Conservation (phyloP, 2,113 vertebrate genomes). For the Amphiprion percula region DNA sequence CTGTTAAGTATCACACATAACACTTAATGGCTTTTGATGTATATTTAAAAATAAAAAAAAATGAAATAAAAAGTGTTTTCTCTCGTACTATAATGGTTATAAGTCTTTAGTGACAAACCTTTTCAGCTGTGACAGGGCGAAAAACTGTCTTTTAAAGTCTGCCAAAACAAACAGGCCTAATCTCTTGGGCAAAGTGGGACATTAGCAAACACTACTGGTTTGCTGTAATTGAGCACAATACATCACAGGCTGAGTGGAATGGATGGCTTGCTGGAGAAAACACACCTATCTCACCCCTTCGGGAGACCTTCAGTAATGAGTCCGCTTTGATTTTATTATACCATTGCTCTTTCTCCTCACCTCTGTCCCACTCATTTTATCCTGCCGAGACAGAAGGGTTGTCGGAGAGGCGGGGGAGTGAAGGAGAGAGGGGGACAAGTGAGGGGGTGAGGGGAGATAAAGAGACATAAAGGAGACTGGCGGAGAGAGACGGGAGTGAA, state of each 20-base stretch:
- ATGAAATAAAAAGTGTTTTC: neutral
- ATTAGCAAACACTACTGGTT: slow-evolving; percentile 32
- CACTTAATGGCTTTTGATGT: no score
- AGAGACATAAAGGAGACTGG: neutral
- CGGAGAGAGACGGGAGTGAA: no score
- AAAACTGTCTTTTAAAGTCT: neutral
- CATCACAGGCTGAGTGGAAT: slow-evolving; percentile 31
- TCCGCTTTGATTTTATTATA: slow-evolving; percentile 50
- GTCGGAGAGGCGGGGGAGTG: neutral
- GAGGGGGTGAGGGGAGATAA: neutral
- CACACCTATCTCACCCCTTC: slow-evolving; percentile 47
- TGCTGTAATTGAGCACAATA: slow-evolving; percentile 32
- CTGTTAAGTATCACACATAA: no score
- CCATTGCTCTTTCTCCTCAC: slow-evolving; percentile 43
- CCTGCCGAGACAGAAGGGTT: slow-evolving; percentile 22
- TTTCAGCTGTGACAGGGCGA: neutral
- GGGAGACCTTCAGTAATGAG: slow-evolving; percentile 60
- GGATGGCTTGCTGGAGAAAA: slow-evolving; percentile 44
- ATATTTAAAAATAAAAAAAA: neutral
- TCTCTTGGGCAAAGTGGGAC: slow-evolving; percentile 25
- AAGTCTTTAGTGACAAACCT: neutral
- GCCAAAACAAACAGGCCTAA: slow-evolving; percentile 28
- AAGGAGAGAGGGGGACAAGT: no score
- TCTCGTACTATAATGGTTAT: neutral
- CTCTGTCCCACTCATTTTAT: slow-evolving; percentile 36